These are phyloP conservation scores for Uria aalge DNA, from an alignment of 2,113 vertebrate genomes.

Conservation along the genomic window DNA sequence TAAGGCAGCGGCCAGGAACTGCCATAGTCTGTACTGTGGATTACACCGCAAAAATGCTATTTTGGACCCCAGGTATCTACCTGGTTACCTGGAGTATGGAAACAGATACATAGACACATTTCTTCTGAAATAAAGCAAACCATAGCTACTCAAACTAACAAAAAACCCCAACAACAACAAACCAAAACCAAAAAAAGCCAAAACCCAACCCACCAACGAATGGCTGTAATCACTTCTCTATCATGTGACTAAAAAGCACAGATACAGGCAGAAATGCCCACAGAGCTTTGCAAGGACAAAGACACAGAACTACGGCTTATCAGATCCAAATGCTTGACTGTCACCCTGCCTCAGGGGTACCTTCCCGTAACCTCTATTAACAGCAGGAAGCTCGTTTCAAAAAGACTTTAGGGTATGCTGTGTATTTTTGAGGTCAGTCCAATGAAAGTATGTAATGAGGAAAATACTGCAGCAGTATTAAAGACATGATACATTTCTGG, in stretches of 20 bases:
- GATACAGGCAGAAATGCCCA: neutral
- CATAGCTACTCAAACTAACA: neutral
- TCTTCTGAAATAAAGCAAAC: neutral
- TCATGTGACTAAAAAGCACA: neutral
- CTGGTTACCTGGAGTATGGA: neutral
- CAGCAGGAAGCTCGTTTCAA: neutral
- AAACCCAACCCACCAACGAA: neutral
- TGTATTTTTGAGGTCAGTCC: neutral
- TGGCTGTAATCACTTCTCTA: neutral
- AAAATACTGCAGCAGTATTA: neutral
- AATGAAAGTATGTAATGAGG: neutral
- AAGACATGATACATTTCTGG: neutral
- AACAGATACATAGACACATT: neutral
- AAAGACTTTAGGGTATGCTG: neutral
- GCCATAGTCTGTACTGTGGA: neutral
- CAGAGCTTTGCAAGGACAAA: neutral
- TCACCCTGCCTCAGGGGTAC: neutral
- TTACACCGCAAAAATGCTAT: neutral
- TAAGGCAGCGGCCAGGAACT: neutral
- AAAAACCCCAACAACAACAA: neutral
- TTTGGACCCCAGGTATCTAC: neutral
- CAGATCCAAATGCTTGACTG: neutral
- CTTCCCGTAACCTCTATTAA: neutral
- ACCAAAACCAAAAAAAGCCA: neutral
- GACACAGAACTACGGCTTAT: neutral